These are phyloP conservation scores for Herpailurus yagouaroundi DNA, from an alignment of 2,113 vertebrate species.

Conservation along the genomic window DNA sequence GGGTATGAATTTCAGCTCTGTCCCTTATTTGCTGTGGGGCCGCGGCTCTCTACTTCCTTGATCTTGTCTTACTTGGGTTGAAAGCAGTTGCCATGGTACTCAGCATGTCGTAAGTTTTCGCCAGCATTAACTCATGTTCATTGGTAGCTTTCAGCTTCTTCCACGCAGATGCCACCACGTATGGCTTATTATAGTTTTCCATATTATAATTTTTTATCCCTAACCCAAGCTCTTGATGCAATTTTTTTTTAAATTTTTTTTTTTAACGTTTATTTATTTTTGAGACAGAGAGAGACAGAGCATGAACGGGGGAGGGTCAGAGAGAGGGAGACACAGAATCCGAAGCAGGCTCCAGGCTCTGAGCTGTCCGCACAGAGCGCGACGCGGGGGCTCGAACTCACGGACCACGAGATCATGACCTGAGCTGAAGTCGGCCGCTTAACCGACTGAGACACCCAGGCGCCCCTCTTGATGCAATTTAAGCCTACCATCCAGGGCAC, in stretches of 20 bases:
- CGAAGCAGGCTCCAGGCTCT: no score
- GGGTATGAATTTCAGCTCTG: neutral
- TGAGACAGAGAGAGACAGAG: no score
- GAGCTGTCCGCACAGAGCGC: no score
- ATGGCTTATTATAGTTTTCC: neutral
- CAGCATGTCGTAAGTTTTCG: rapidly evolving
- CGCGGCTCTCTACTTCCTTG: neutral
- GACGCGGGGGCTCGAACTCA: no score
- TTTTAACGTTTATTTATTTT: no score
- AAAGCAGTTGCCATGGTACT: neutral
- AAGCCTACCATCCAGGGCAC: neutral
- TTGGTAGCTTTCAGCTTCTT: neutral
- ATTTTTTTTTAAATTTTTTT: no score
- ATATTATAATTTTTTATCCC: neutral
- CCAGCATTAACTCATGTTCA: neutral
- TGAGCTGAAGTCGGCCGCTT: no score
- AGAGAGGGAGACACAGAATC: no score
- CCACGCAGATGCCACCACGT: no score
- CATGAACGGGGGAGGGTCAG: no score
- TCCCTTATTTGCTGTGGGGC: neutral
- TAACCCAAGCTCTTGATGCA: neutral
- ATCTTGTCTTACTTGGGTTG: neutral
- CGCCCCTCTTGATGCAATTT: neutral
- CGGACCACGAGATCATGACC: no score
- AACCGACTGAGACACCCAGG: no score